Percentiles rank a stretch among this genome's conserved stretches.
These are phyloP conservation scores for Caenorhabditis remanei DNA, from an alignment of 1,140 invertebrate genomes.

Conservation along the genomic window DNA sequence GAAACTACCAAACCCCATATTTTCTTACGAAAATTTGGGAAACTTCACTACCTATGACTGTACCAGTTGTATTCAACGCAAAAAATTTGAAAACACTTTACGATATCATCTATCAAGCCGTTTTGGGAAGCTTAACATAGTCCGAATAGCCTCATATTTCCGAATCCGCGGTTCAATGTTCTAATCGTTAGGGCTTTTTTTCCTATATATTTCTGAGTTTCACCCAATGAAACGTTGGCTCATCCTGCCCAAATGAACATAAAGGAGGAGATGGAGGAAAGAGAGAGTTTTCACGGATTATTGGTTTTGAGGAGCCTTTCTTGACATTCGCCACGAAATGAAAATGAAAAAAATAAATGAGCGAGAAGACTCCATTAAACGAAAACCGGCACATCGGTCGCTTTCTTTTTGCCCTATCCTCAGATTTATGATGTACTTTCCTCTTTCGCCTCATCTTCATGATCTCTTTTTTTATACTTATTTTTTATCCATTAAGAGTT, in stretches of 20 bases:
- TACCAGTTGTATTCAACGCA: too few species aligned
- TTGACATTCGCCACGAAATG: conserved; percentile 28
- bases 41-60: neutral
- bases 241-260: neutral
- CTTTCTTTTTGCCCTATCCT: neutral
- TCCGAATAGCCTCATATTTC: neutral
- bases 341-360: conserved; percentile 41
- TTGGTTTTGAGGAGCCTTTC: conserved; percentile 49
- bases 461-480: too few species aligned
- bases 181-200: neutral
- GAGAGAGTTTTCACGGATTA: conserved; percentile 30
- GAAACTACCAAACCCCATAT: neutral
- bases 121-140: too few species aligned
- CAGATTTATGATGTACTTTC: conserved; percentile 25
- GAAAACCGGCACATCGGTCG: neutral
- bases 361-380: conserved; percentile 9
- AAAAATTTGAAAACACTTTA: too few species aligned
- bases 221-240: neutral
- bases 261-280: neutral
- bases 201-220: neutral
- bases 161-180: neutral
- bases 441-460: conserved; percentile 19
- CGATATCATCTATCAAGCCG: too few species aligned
- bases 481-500: neutral
- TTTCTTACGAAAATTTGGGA: neutral